These are phyloP conservation scores for Heliocidaris tuberculata DNA, from an alignment of 35 echinoderm and acorn worm genomes.

Conservation along the genomic window DNA sequence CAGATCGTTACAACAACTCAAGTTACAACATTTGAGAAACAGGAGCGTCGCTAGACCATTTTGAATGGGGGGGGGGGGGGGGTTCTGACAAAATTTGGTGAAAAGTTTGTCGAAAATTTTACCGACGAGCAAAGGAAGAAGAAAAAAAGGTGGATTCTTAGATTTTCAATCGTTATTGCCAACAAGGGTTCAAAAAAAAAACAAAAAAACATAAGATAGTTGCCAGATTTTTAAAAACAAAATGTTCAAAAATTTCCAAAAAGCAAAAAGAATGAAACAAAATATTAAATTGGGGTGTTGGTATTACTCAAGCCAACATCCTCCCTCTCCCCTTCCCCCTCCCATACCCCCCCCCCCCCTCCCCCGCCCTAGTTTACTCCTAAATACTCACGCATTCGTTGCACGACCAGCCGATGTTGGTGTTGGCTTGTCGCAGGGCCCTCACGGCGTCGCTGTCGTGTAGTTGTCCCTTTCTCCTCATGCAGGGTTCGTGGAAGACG, in stretches of 20 bases:
- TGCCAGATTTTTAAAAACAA: background rate
- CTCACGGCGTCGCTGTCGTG: slow-evolving; percentile 54
- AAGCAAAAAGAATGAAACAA: no score
- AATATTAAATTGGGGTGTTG: no score
- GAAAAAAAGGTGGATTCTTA: background rate
- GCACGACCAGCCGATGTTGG: slow-evolving; percentile 85
- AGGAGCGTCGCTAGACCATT: background rate
- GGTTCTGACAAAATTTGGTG: no score
- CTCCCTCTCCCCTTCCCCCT: no score
- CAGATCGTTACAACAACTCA: background rate
- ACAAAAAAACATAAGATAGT: no score
- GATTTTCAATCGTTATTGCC: background rate
- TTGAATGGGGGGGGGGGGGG: no score
- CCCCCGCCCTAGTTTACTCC: background rate
- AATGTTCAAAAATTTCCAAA: background rate
- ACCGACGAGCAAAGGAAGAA: background rate
- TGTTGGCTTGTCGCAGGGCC: slow-evolving; percentile 62
- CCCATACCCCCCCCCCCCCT: no score
- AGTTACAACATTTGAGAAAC: background rate
- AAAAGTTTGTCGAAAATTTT: no score
- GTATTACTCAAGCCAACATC: no score
- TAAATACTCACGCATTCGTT: slow-evolving; percentile 81
- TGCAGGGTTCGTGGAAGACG: slow-evolving; percentile 73
- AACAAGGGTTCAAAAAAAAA: no score
- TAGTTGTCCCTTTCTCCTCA: slow-evolving; percentile 59